Percentiles rank a stretch among this genome's conserved stretches.
phyloP scores from a whole-genome alignment of 2,888 invertebrate species.

The Hydriomena furcata region DNA sequence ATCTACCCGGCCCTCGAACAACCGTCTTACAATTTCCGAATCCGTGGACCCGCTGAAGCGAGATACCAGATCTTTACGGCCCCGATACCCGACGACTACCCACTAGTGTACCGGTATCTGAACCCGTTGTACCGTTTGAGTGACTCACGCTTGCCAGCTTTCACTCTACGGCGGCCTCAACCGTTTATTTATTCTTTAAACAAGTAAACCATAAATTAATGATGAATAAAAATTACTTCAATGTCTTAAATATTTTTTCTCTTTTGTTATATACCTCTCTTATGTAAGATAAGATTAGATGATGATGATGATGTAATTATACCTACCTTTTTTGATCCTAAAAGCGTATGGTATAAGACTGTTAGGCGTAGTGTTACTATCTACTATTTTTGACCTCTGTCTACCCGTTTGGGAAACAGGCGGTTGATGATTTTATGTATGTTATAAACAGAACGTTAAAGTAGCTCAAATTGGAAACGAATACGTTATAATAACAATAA shows the following conservation, averaged over 20 bases:
- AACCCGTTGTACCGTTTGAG: slow-evolving; percentile 9
- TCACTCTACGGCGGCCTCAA: neutral
- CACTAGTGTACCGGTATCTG: slow-evolving; percentile 12
- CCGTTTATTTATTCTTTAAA: slow-evolving; percentile 28
- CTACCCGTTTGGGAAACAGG: no score
- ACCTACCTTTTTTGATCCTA: no score
- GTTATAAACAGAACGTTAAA: no score
- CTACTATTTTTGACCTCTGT: no score
- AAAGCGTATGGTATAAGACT: no score
- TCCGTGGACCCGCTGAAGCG: slow-evolving; percentile 9
- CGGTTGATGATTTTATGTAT: no score
- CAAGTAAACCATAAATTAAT: slow-evolving; percentile 13
- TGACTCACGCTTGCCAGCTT: neutral
- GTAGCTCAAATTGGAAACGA: no score
- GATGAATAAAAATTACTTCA: neutral
- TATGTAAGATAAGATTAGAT: no score
- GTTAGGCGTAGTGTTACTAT: no score
- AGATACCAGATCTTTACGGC: slow-evolving; percentile 11
- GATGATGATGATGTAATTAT: no score
- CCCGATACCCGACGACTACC: slow-evolving; percentile 6
- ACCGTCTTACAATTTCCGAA: neutral
- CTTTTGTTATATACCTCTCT: neutral
- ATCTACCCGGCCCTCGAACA: neutral
- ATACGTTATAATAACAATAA: no score
- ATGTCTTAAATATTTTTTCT: neutral